These are phyloP conservation scores for Bolinopsis microptera DNA, from an alignment of 37 sponge, comb jelly and placozoan genomes.

Conservation along the genomic window DNA sequence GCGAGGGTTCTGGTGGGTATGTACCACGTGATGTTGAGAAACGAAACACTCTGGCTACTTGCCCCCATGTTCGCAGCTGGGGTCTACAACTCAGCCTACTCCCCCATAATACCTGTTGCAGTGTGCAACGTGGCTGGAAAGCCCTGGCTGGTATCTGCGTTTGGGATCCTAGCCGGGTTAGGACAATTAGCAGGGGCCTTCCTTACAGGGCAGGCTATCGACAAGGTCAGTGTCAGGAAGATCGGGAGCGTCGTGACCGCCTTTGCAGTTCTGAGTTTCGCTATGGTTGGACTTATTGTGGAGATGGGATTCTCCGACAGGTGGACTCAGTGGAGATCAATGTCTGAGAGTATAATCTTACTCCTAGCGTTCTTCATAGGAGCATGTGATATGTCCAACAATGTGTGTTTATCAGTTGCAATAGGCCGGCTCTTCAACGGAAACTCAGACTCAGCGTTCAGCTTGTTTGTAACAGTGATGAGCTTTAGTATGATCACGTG, in stretches of 20 bases:
- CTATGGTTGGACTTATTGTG: not conserved
- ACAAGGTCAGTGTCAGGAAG: slow-evolving; percentile 54
- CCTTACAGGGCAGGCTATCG: not conserved
- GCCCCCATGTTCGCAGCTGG: slow-evolving; percentile 59
- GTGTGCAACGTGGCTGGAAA: not conserved
- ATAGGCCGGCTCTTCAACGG: slow-evolving; percentile 19
- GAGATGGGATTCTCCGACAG: slow-evolving; percentile 38
- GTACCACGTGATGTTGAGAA: slow-evolving; percentile 36
- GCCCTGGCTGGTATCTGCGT: slow-evolving; percentile 41
- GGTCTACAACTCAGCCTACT: slow-evolving; percentile 56
- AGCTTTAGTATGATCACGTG: slow-evolving; percentile 47
- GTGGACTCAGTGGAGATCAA: slow-evolving; percentile 24
- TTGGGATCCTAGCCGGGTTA: not conserved
- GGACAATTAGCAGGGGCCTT: slow-evolving; percentile 36
- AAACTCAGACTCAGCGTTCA: slow-evolving; percentile 28
- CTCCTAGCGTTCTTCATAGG: slow-evolving; percentile 20
- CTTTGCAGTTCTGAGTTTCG: slow-evolving; percentile 31
- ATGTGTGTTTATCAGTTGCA: slow-evolving; percentile 17
- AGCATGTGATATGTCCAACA: slow-evolving; percentile 63
- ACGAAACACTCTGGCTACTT: not conserved
- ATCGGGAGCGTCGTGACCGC: not conserved
- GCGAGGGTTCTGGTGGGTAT: not conserved
- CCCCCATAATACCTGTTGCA: slow-evolving; percentile 56
- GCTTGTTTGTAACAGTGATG: slow-evolving; percentile 55
- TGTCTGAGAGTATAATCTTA: not conserved